Evolutionary conservation across 2,888 invertebrate genomes (phyloP).

Genomic region (Polylopha cassiicola): DNA sequence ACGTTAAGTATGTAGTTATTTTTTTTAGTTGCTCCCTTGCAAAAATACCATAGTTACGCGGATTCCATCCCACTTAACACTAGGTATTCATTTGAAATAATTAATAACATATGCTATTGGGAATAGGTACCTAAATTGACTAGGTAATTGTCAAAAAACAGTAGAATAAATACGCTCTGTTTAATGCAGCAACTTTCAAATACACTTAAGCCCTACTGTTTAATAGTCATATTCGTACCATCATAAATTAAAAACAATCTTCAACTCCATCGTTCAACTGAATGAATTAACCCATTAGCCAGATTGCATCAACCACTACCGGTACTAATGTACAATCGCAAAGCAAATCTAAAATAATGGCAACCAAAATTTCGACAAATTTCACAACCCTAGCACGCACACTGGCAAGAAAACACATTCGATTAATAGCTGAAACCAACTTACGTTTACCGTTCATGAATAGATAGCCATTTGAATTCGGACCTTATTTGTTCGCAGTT

Average conservation of each 20-base stretch:
- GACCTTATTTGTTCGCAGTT: conserved; percentile 27
- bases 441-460: conserved; percentile 29
- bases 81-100: too few species aligned
- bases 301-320: conserved; percentile 22
- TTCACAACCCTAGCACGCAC: conserved; percentile 63
- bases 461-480: conserved; percentile 24
- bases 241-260: conserved; percentile 18
- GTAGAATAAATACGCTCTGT: too few species aligned
- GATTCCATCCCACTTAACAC: too few species aligned
- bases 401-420: conserved; percentile 53
- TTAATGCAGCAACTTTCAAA: too few species aligned
- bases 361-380: conserved; percentile 51
- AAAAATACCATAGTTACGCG: too few species aligned
- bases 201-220: conserved; percentile 5
- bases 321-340: conserved; percentile 24
- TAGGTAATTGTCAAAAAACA: too few species aligned
- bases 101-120: too few species aligned
- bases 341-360: conserved; percentile 36
- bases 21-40: too few species aligned
- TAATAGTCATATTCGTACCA: conserved; percentile 15
- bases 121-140: too few species aligned
- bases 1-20: too few species aligned
- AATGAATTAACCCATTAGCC: conserved; percentile 26
- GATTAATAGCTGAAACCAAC: conserved; percentile 45
- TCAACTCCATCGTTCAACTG: conserved; percentile 18